Conservation (phyloP, 2,888 invertebrate species). For the Epirrhoe tristata region DNA sequence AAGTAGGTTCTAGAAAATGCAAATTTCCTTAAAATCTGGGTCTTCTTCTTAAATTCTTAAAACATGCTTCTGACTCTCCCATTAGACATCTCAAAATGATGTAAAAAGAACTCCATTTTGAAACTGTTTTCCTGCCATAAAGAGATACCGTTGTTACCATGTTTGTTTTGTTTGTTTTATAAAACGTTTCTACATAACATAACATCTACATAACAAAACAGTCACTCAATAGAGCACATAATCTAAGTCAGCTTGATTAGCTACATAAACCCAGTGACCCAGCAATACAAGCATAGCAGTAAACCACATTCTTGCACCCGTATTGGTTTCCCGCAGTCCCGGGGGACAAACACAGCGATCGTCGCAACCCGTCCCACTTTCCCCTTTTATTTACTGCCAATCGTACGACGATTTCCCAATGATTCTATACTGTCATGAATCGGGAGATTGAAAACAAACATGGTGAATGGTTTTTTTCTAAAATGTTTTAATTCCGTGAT, state of each 20-base stretch:
- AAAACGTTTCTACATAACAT: no score
- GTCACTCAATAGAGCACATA: conserved; percentile 13
- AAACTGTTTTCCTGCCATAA: no score
- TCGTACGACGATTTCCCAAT: conserved; percentile 54
- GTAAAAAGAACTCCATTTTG: no score
- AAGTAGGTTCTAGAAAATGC: no score
- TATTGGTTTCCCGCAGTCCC: conserved; percentile 63
- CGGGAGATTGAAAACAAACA: conserved; percentile 51
- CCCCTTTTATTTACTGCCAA: conserved; percentile 60
- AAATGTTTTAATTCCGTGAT: background rate
- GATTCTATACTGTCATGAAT: conserved; percentile 47
- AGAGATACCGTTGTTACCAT: no score
- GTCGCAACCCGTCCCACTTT: conserved; percentile 60
- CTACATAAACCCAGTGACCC: conserved; percentile 25
- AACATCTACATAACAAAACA: background rate
- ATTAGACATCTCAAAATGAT: no score
- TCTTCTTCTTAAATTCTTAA: no score
- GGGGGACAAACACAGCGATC: conserved; percentile 56
- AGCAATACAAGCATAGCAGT: conserved; percentile 19
- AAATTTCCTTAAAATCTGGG: no score
- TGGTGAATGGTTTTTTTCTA: background rate
- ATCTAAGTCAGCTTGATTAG: conserved; percentile 28
- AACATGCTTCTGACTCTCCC: no score
- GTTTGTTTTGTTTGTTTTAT: no score
- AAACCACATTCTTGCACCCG: conserved; percentile 49